Base-by-base conservation (phyloP, 2,888 invertebrate species). In the Anoplius nigerrimus region DNA sequence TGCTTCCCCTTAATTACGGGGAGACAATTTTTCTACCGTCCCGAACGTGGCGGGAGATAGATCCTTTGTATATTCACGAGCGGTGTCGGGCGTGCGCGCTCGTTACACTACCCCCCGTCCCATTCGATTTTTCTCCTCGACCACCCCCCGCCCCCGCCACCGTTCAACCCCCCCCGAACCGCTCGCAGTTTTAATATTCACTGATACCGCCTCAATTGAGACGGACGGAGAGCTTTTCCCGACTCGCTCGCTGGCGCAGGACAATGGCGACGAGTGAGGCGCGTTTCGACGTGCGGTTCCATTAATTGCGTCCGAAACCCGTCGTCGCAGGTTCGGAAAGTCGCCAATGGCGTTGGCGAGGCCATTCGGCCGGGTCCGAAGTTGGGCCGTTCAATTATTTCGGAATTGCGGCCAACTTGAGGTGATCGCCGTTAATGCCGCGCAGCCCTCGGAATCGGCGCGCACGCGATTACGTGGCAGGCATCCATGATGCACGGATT, bases 381-480 rank as follows among this genome's bases (percentile, higher is more conserved):
- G 56, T 71, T 57, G 69, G 59, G 62, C 57, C 55, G 62, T 68
- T 70, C 62, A 71, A 77, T 78, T 77, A 78, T 78, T 78, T 63
- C 69, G 46, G 71, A 75, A 69, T 73, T 59, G 60, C 61, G 58
- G 71, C 54, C 45, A 66, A 68, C 66, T 71, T 58, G 69, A 68
- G 69, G 75, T 68, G 73, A 75, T 74, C 65, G 59, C 54, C 66
- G 43, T 68, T 72, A 74, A 70, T 59, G 68, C 4, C 34, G 53
- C 16, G n/a, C 16, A 55, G 62, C 67, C 43, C 66, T 68, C 64
- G n/a, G n/a, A n/a, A n/a, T 45, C 55, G 20, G 46, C 52, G 48
- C 63, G 34, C 34, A 13, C 11, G 61, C 53, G 58, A 56, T 66
- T 66, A 63, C 63, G 62, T 27, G 34, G 62, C 68, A 60, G 51